Conservation (phyloP, 2,888 invertebrate genomes). For the Candidula unifasciata region DNA sequence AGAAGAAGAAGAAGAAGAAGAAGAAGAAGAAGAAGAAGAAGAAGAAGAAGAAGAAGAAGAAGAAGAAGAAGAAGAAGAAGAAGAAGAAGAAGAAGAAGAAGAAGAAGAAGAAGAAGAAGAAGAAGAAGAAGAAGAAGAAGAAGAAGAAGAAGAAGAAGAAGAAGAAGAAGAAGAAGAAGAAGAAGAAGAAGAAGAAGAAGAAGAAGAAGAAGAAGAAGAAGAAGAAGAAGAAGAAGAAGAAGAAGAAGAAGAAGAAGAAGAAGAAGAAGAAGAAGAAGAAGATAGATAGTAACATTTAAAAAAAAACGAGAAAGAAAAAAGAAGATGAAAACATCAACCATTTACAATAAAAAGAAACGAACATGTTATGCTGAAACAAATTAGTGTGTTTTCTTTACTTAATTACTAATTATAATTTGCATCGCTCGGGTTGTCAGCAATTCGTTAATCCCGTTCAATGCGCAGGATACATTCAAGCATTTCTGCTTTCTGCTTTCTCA, state of each 20-base stretch:
- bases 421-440: background rate
- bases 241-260: too few relatives aligned
- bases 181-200: background rate
- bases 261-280: background rate
- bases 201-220: background rate
- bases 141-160: background rate
- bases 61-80: background rate
- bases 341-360: background rate
- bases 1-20: background rate
- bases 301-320: slow-evolving; percentile 10
- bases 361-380: background rate
- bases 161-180: background rate
- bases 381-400: background rate
- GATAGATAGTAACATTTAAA: background rate
- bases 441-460: background rate
- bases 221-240: background rate
- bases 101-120: background rate
- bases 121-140: background rate
- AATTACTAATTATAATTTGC: too few relatives aligned
- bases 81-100: background rate
- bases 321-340: background rate
- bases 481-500: too few relatives aligned
- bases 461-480: background rate
- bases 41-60: background rate
- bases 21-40: background rate